Base-by-base conservation (phyloP, 2,113 vertebrate species). In the Carollia perspicillata region DNA sequence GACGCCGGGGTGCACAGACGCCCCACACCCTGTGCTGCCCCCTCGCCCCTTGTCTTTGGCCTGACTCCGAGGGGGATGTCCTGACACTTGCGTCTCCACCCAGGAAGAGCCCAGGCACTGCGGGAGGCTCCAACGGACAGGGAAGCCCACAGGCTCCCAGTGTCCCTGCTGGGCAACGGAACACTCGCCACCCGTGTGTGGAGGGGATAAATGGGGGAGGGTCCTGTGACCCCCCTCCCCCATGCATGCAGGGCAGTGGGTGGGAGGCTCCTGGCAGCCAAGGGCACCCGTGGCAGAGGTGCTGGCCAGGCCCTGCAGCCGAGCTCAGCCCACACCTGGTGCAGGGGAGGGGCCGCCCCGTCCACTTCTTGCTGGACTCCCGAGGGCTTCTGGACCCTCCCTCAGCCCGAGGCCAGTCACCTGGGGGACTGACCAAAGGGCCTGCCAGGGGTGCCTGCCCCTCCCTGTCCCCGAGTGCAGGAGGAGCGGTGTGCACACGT, bases 91-190 rank as follows among this genome's bases (percentile, higher is more conserved):
- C 55, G 84, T 8, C 23, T 40, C 33, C 26, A 72, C 17, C 72
- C 37, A 35, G 86, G 35, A 17, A 14, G 6, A 16, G 22, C 12
- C 26, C 47, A 51, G 74, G 13, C 66, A 75, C 88, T 69, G 87
- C 79, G 60, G 10, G 22, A 5, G 33, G 53, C 60, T 3, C 86
- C 86, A 94, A 74, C 88, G 80, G 93, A 93, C 85, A 94, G 44
- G 93, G 96, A 92, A 75, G 90, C 74, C 90, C 40, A n/a, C 72
- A 40, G 0, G 65, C 79, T 86, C 95, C 96, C 58, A 40, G 84
- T 49, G 89, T 93, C 97, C 93, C 40, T 90, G 89, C 96, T 92
- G 87, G 96, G 66, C 78, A 58, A 91, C 94, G 80, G 26, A 42
- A 84, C 77, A 86, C 90, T 93, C 92, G 49, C 84, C 77, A 81